Evolutionary conservation across 1,140 invertebrate genomes (phyloP).

Genomic region (Meteorus sp.): DNA sequence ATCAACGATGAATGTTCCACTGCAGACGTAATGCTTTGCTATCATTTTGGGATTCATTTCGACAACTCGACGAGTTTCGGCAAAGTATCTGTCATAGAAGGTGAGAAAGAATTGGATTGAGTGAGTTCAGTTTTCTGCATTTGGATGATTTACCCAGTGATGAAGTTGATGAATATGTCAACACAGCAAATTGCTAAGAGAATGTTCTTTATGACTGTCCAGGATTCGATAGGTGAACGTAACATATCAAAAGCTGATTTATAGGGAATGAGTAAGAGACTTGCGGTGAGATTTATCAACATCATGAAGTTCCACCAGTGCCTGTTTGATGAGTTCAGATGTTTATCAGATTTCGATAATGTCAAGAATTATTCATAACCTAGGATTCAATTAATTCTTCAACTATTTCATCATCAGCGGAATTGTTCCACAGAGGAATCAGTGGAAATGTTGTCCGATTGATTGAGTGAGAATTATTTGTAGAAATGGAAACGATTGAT

Average conservation of each 20-base stretch:
- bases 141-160: constrained; percentile 43
- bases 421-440: too few relatives aligned
- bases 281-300: constrained; percentile 34
- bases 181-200: constrained; percentile 34
- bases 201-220: constrained; percentile 41
- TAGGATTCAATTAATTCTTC: too few relatives aligned
- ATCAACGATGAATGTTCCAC: constrained; percentile 42
- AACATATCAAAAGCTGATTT: constrained; percentile 43
- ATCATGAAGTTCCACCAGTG: constrained; percentile 46
- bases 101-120: background rate
- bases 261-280: constrained; percentile 42
- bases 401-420: too few relatives aligned
- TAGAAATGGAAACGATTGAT: background rate
- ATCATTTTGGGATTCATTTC: constrained; percentile 39
- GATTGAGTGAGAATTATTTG: too few relatives aligned
- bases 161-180: constrained; percentile 49
- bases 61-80: constrained; percentile 35
- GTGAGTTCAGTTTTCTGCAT: background rate
- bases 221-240: constrained; percentile 5
- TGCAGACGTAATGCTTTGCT: constrained; percentile 35
- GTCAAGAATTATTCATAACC: too few relatives aligned
- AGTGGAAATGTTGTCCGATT: background rate
- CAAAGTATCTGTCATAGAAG: constrained; percentile 39
- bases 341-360: too few relatives aligned
- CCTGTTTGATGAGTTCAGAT: too few relatives aligned